Base-by-base conservation (phyloP, 2,888 invertebrate species). In the Sphinx pinastri region DNA sequence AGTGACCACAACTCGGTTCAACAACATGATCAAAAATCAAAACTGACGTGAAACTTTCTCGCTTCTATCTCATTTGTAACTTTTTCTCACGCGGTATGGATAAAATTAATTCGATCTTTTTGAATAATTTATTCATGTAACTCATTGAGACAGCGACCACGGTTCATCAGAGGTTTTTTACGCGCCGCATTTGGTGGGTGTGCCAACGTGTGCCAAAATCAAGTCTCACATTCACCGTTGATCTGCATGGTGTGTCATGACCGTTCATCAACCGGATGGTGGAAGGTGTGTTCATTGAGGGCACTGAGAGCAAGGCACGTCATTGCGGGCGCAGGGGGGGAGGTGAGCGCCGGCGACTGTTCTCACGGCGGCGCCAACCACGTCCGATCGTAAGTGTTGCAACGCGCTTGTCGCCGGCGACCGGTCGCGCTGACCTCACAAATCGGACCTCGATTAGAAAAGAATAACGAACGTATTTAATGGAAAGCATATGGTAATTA, bases 361-460 rank as follows among this genome's bases (percentile, higher is more conserved):
- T 93, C 93, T 89, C 93, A 93, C 93, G 93, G 84, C 84, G 93
- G 93, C 92, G 93, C 92, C 90, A 88, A 84, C 79, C 82, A 81
- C 80, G 83, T 77, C 82, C 82, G 81, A 87, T 87, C 55, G 85
- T 84, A 84, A 80, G 84, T 90, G 88, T 88, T 89, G 87, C 88
- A 89, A 89, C 86, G 85, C 77, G 75, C 74, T 70, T 82, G 81
- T 76, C 71, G 71, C 75, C 75, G 75, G 79, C 81, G 87, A 90
- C 92, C 88, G 89, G 91, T 91, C 85, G 82, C 81, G 81, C 83
- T 82, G 84, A 87, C 83, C 85, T 85, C 85, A 81, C 74, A 67
- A 70, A 78, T 80, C 77, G 79, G 81, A 72, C 81, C 83, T 83
- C 84, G 83, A 86, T 87, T 84, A 81, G 80, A 86, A 84, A 82